Percentiles rank a stretch among this genome's conserved stretches.
Conservation (phyloP, 64 coral and sea anemone species). For the Stichodactyla mertensii region DNA sequence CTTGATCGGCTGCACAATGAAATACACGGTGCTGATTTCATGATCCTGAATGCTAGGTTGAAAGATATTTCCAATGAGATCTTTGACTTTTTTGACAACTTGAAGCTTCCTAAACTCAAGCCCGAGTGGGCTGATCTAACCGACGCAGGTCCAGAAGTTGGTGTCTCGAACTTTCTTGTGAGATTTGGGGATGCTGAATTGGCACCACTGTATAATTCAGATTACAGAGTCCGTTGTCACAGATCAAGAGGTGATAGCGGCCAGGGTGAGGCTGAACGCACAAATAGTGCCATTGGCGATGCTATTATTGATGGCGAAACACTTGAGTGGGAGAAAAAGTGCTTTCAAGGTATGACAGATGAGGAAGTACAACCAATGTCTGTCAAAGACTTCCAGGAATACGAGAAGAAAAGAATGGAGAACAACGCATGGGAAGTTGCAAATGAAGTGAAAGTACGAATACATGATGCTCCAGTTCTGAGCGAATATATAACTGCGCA, state of each 20-base stretch:
- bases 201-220: not conserved
- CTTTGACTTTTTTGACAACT: not conserved
- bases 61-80: not conserved
- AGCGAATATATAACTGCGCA: not conserved
- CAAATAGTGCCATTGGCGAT: constrained; percentile 16
- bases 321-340: constrained; percentile 8
- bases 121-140: constrained; percentile 51
- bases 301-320: constrained; percentile 17
- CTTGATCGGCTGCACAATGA: too few species aligned
- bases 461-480: constrained; percentile 7
- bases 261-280: constrained; percentile 19
- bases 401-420: constrained; percentile 10
- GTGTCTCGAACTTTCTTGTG: constrained; percentile 33
- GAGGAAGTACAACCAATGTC: not conserved
- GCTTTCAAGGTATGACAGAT: constrained; percentile 14
- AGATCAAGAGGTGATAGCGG: constrained; percentile 26
- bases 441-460: not conserved
- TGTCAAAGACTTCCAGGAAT: constrained; percentile 10
- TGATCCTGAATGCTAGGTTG: not conserved
- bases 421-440: constrained; percentile 3
- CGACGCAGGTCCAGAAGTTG: constrained; percentile 44
- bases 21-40: not conserved
- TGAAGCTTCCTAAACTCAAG: constrained; percentile 44
- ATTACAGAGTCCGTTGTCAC: constrained; percentile 11
- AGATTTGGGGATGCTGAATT: constrained; percentile 26